Evolutionary conservation across 2,797 vertebrate species (phyloP).

Genomic region (Todus mexicanus): DNA sequence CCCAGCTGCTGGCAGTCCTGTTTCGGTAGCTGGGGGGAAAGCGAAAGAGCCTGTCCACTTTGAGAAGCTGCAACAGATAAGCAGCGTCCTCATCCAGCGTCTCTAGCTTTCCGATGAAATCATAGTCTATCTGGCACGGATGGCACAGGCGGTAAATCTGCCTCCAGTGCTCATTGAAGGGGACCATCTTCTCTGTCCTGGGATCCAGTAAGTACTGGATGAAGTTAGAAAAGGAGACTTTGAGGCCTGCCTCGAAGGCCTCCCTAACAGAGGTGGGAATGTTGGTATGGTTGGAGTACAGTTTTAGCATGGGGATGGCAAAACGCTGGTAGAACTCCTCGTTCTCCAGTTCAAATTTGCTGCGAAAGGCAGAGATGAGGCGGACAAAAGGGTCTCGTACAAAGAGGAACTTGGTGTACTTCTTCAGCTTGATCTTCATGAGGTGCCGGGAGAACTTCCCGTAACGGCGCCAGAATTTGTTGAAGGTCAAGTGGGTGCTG

Average conservation of each 20-base stretch:
- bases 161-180: slow-evolving; percentile 97
- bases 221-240: slow-evolving; percentile 89
- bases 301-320: slow-evolving; percentile 86
- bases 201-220: slow-evolving; percentile 95
- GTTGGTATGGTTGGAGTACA: slow-evolving; percentile 85
- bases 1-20: slow-evolving; percentile 88
- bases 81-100: slow-evolving; percentile 86
- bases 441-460: slow-evolving; percentile 92
- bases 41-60: slow-evolving; percentile 85
- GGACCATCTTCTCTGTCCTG: slow-evolving; percentile 86
- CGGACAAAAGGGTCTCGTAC: slow-evolving; percentile 95
- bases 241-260: slow-evolving; percentile 85
- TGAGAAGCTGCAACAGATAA: slow-evolving; percentile 84
- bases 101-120: slow-evolving; percentile 93
- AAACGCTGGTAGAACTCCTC: slow-evolving; percentile 92
- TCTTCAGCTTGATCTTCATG: slow-evolving; percentile 96
- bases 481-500: slow-evolving; percentile 94
- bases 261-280: slow-evolving; percentile 84
- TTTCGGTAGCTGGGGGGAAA: slow-evolving; percentile 88
- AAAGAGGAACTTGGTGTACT: slow-evolving; percentile 97
- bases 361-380: slow-evolving; percentile 96
- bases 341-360: slow-evolving; percentile 92
- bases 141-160: slow-evolving; percentile 93
- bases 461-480: slow-evolving; percentile 96
- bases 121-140: slow-evolving; percentile 94